Conservation (phyloP, 2,888 invertebrate species). For the Parapristionchus giblindavisi region DNA sequence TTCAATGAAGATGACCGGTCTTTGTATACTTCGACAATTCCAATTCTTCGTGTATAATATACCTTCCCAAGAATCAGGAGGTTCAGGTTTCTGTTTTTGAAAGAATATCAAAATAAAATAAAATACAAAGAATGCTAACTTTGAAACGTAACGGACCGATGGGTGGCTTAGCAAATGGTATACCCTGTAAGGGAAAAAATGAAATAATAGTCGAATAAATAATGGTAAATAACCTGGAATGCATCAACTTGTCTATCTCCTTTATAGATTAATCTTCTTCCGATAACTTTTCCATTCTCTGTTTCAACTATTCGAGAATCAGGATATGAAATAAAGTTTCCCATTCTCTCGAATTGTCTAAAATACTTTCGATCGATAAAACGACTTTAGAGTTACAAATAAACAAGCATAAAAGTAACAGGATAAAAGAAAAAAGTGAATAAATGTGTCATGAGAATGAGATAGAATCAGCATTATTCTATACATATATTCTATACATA, state of each 20-base stretch:
- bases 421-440: no score
- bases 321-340: conserved; percentile 25
- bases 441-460: no score
- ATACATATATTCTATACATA: no score
- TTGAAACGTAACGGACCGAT: conserved; percentile 14
- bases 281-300: neutral
- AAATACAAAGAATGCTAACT: neutral
- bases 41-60: conserved; percentile 42
- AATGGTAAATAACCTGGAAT: conserved; percentile 10
- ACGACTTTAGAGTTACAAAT: no score
- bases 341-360: no score
- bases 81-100: conserved; percentile 44
- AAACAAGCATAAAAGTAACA: no score
- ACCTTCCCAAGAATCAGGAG: neutral
- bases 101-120: neutral
- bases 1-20: no score
- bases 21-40: neutral
- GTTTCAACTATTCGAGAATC: conserved; percentile 33
- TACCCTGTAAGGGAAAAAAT: conserved; percentile 33
- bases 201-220: neutral
- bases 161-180: conserved; percentile 20
- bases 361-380: no score
- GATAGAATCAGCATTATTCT: no score
- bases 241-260: conserved; percentile 34
- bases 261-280: conserved; percentile 8